Conservation (phyloP, 1,140 invertebrate species). For the Brachionus rubens region DNA sequence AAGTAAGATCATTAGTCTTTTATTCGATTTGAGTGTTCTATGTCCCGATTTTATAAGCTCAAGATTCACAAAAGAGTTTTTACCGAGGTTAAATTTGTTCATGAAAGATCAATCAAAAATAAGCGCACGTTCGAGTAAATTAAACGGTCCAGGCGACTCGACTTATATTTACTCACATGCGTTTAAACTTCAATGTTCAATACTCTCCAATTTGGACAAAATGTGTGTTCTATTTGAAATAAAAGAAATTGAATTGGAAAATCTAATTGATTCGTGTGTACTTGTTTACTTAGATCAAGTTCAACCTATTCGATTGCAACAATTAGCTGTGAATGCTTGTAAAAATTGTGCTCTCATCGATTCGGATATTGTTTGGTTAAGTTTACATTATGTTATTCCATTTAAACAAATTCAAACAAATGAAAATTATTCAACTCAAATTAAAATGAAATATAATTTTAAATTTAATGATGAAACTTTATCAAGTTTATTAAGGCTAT, state of each 20-base stretch:
- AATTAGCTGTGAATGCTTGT: slow-evolving; percentile 5
- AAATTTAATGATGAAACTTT: slow-evolving; percentile 7
- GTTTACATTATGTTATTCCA: slow-evolving; percentile 33
- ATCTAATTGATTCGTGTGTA: slow-evolving; percentile 8
- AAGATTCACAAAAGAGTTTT: slow-evolving; percentile 25
- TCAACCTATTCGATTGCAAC: slow-evolving; percentile 28
- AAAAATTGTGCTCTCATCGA: slow-evolving; percentile 34
- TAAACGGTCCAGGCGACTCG: neutral
- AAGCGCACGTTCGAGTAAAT: neutral
- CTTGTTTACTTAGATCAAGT: slow-evolving; percentile 11
- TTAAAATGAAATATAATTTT: slow-evolving; percentile 30
- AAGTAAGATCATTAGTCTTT: neutral
- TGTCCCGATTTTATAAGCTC: slow-evolving; percentile 32
- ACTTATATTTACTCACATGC: slow-evolving; percentile 43
- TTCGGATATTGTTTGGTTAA: slow-evolving; percentile 34
- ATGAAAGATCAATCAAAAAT: slow-evolving; percentile 21
- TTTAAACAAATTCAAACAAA: neutral
- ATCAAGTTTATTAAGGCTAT: neutral
- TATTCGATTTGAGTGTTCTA: slow-evolving; percentile 28
- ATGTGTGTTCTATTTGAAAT: slow-evolving; percentile 44
- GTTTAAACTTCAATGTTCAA: slow-evolving; percentile 28
- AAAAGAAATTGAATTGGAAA: slow-evolving; percentile 17
- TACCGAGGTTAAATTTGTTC: slow-evolving; percentile 12
- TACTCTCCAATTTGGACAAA: slow-evolving; percentile 38
- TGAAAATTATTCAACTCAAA: neutral